These are phyloP conservation scores for Enteromius afrohamiltoni DNA, from an alignment of 2,797 vertebrate genomes.

Conservation along the genomic window DNA sequence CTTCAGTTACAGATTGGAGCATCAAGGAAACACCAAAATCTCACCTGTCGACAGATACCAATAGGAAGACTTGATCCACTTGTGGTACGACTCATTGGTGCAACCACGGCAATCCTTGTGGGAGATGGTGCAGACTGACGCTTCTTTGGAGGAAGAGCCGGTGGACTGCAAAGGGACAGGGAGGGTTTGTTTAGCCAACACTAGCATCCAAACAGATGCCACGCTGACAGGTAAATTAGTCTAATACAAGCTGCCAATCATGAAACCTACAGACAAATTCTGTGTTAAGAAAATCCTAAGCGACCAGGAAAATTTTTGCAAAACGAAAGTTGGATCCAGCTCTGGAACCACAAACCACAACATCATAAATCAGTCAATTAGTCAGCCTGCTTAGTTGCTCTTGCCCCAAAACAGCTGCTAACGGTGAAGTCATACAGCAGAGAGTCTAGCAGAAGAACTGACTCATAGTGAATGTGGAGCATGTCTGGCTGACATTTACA, in stretches of 20 bases:
- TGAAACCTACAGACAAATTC: conserved; percentile 1
- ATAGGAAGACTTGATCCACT: conserved; percentile 87
- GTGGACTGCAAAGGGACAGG: conserved; percentile 75
- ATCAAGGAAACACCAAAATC: not conserved
- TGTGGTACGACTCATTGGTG: conserved; percentile 87
- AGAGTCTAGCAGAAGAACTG: conserved; percentile 33
- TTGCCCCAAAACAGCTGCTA: conserved; percentile 22
- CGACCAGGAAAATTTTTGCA: not conserved
- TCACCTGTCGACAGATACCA: conserved; percentile 82
- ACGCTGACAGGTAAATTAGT: not conserved
- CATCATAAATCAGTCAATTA: conserved; percentile 34
- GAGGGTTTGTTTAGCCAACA: not conserved
- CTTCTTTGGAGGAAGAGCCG: conserved; percentile 89
- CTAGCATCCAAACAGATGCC: conserved; percentile 1
- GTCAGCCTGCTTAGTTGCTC: conserved; percentile 8
- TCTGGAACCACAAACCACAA: conserved; percentile 25
- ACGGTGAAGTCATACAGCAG: conserved; percentile 3
- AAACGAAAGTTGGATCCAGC: not conserved
- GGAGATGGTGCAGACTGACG: conserved; percentile 82
- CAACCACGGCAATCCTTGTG: conserved; percentile 87
- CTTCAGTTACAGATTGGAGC: not conserved
- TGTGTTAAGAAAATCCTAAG: conserved; percentile 2
- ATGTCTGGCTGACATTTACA: conserved; percentile 24
- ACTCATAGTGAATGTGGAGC: conserved; percentile 13
- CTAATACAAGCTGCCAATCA: not conserved